These are phyloP conservation scores for Watsonalla cultraria DNA, from an alignment of 2,888 invertebrate genomes.

Conservation along the genomic window DNA sequence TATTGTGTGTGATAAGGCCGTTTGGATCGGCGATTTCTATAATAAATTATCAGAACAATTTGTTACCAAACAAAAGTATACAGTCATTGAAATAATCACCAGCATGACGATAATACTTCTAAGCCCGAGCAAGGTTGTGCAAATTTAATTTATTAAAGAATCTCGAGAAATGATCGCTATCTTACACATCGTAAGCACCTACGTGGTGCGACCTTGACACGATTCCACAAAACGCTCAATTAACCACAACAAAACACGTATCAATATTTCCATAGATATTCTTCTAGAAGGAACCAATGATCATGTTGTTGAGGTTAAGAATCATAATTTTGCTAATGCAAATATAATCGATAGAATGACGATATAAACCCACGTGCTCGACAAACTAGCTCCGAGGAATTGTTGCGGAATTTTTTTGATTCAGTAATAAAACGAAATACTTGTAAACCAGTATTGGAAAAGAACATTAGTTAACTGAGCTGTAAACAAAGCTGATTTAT, in stretches of 20 bases:
- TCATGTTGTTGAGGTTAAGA: neutral
- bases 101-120: conserved; percentile 13
- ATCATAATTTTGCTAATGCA: neutral
- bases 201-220: neutral
- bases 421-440: neutral
- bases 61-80: conserved; percentile 13
- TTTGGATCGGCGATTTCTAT: conserved; percentile 4
- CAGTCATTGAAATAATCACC: conserved; percentile 22
- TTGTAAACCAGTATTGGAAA: neutral
- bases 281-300: neutral
- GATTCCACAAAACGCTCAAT: neutral
- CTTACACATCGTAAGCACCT: neutral
- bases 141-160: neutral
- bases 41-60: conserved; percentile 23
- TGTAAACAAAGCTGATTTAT: too few relatives aligned
- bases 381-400: conserved; percentile 3
- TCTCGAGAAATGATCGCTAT: neutral
- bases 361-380: neutral
- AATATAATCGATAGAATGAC: neutral
- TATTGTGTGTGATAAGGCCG: conserved; percentile 12
- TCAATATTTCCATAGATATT: neutral
- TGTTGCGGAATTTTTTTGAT: conserved; percentile 1
- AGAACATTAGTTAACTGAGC: too few relatives aligned
- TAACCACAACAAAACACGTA: neutral
- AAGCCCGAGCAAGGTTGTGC: neutral